These are phyloP conservation scores for Dicyrtomina minuta DNA, from an alignment of 2,888 invertebrate genomes.

Conservation along the genomic window DNA sequence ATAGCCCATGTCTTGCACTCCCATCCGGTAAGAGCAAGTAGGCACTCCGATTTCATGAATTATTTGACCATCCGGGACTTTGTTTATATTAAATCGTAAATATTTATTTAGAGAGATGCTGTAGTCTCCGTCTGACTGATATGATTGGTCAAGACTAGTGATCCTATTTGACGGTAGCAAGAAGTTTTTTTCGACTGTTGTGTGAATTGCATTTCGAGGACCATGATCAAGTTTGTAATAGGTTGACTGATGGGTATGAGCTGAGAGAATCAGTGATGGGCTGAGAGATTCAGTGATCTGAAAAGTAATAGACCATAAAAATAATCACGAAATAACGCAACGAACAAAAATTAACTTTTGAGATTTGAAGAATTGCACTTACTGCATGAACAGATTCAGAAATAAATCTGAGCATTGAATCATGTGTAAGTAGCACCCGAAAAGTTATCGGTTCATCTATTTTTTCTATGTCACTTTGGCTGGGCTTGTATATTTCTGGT, in stretches of 20 bases:
- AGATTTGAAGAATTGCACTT: too few relatives aligned
- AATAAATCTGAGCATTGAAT: constrained; percentile 36
- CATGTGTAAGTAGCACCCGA: constrained; percentile 44
- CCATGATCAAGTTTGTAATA: constrained; percentile 24
- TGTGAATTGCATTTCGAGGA: constrained; percentile 11
- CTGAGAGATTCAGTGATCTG: constrained; percentile 16
- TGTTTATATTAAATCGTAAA: constrained; percentile 16
- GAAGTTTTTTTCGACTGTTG: constrained; percentile 12
- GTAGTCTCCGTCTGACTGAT: background rate
- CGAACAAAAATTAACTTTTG: too few relatives aligned
- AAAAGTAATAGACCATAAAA: background rate
- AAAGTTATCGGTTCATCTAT: constrained; percentile 32
- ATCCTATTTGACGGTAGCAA: background rate
- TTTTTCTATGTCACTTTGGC: too few relatives aligned
- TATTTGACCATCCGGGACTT: constrained; percentile 53
- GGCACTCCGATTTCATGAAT: constrained; percentile 83
- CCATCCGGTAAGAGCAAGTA: constrained; percentile 96
- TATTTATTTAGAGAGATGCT: background rate
- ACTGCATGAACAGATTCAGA: too few relatives aligned
- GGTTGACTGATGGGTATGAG: constrained; percentile 29
- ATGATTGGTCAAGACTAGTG: constrained; percentile 1
- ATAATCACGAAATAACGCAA: too few relatives aligned
- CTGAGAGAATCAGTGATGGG: constrained; percentile 26
- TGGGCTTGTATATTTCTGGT: too few relatives aligned
- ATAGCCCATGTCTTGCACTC: constrained; percentile 79